phyloP scores from a whole-genome alignment of 2,797 vertebrate genomes.

The Falco peregrinus region DNA sequence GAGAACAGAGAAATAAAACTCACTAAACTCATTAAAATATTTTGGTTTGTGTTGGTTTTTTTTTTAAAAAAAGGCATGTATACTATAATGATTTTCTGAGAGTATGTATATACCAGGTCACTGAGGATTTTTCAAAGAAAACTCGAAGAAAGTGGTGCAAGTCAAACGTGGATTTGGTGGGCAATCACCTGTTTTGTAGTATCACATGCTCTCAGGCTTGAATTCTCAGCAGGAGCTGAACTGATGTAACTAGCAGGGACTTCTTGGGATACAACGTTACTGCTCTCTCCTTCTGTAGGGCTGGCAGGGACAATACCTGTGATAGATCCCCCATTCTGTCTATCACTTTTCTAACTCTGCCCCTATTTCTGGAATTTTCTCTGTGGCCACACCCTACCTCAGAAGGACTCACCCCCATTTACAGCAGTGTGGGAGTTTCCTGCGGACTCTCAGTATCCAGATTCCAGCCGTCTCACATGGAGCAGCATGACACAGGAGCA shows the following conservation, averaged over 20 bases:
- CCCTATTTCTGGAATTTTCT: background rate
- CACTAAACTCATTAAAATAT: background rate
- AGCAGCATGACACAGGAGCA: background rate
- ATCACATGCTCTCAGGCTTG: background rate
- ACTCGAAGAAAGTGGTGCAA: background rate
- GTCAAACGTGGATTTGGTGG: background rate
- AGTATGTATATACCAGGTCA: background rate
- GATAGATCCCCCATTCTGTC: background rate
- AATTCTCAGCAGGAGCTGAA: background rate
- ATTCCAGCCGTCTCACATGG: background rate
- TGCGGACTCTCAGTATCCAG: background rate
- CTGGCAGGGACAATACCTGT: background rate
- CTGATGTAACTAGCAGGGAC: background rate
- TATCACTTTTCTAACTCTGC: background rate
- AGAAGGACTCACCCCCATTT: background rate
- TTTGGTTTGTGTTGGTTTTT: background rate
- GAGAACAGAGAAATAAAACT: background rate
- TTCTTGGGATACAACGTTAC: background rate
- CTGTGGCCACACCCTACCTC: background rate
- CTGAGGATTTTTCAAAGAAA: background rate
- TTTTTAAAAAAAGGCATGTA: background rate
- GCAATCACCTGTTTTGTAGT: background rate
- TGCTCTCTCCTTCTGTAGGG: background rate
- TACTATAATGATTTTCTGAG: background rate
- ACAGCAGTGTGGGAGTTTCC: background rate